phyloP scores from a whole-genome alignment of 2,113 vertebrate species.

The Neotoma lepida region DNA sequence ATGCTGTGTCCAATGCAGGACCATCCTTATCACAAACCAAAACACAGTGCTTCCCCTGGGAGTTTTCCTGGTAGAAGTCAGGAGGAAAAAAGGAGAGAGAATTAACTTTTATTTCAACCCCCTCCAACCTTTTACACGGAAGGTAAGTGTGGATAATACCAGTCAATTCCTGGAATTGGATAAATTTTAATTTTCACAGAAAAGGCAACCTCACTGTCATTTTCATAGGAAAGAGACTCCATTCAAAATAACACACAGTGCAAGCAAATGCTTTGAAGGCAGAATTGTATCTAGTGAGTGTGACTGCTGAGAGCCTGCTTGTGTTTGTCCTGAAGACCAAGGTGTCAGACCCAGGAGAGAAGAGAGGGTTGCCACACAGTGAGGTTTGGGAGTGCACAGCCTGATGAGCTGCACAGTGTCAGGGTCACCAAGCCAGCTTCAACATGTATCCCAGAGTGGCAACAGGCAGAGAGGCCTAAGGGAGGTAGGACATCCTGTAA shows the following conservation, averaged over 20 bases:
- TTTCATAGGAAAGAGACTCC: conserved; percentile 12
- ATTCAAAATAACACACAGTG: background rate
- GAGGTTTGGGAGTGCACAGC: background rate
- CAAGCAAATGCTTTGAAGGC: background rate
- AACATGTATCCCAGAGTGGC: background rate
- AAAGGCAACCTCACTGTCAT: background rate
- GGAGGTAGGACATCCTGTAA: background rate
- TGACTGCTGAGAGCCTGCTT: rapidly evolving
- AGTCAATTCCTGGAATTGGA: background rate
- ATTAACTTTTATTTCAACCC: conserved; percentile 20
- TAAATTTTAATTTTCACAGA: conserved; percentile 1
- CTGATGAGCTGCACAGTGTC: background rate
- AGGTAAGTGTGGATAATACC: background rate
- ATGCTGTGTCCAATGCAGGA: rapidly evolving
- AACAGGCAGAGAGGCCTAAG: background rate
- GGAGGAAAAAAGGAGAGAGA: background rate
- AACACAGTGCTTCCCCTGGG: background rate
- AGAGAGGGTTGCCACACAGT: rapidly evolving
- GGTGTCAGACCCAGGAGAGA: background rate
- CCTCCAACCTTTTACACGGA: background rate
- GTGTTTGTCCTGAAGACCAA: background rate
- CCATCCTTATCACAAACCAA: background rate
- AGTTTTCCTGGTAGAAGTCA: background rate
- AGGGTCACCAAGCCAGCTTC: background rate
- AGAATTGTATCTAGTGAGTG: background rate